Conservation (phyloP, 2,888 invertebrate species). For the Melanargia galathea region DNA sequence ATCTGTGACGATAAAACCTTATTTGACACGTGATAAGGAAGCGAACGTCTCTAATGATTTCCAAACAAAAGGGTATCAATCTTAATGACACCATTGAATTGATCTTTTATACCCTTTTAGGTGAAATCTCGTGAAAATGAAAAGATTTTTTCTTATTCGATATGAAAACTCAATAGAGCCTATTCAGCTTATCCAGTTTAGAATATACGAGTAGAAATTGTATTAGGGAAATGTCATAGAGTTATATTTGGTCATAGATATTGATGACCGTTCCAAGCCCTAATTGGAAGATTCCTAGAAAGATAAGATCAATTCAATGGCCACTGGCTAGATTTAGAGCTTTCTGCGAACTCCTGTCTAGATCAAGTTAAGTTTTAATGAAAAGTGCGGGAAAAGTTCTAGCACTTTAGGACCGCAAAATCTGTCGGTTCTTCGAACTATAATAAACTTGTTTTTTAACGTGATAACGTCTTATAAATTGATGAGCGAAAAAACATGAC, state of each 20-base stretch:
- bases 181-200: not conserved
- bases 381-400: too few species aligned
- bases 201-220: not conserved
- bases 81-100: conserved; percentile 3
- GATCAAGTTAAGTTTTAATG: too few species aligned
- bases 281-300: not conserved
- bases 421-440: too few species aligned
- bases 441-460: too few species aligned
- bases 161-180: not conserved
- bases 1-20: conserved; percentile 11
- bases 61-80: conserved; percentile 6
- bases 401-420: too few species aligned
- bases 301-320: too few species aligned
- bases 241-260: not conserved
- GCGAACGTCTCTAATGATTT: not conserved
- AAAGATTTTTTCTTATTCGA: too few species aligned
- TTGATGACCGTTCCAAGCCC: not conserved
- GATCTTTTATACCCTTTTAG: not conserved
- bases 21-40: conserved; percentile 8
- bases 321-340: too few species aligned
- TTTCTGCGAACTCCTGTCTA: too few species aligned
- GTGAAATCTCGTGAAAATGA: not conserved
- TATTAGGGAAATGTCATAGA: not conserved
- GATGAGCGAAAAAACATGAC: too few species aligned
- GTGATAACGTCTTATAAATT: too few species aligned